phyloP scores from a whole-genome alignment of 2,888 invertebrate genomes.

The Tenthredo distinguenda region DNA sequence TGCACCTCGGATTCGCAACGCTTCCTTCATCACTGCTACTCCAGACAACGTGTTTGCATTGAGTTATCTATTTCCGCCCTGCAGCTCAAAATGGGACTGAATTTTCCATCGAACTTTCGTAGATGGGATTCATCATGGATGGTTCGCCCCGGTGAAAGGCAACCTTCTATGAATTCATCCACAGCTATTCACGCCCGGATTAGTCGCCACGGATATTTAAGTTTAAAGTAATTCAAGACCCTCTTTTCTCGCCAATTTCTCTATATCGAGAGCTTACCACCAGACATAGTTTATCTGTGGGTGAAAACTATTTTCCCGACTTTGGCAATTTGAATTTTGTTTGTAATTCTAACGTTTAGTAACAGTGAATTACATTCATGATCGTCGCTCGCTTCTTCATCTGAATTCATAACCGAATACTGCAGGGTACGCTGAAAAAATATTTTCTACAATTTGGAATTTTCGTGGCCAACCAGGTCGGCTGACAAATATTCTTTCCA shows the following conservation, averaged over 20 bases:
- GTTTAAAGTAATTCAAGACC: constrained; percentile 25
- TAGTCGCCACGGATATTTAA: constrained; percentile 10
- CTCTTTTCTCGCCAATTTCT: constrained; percentile 11
- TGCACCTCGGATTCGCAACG: neutral
- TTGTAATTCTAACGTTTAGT: neutral
- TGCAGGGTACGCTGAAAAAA: neutral
- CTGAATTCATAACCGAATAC: neutral
- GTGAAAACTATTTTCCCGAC: neutral
- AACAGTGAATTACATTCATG: neutral
- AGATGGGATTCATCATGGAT: neutral
- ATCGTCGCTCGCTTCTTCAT: neutral
- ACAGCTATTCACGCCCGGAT: constrained; percentile 10
- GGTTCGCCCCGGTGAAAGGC: neutral
- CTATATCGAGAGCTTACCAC: neutral
- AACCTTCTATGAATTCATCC: constrained; percentile 24
- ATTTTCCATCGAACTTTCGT: constrained; percentile 13
- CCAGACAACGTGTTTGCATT: constrained; percentile 7
- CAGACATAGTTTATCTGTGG: neutral
- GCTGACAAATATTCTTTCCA: constrained; percentile 21
- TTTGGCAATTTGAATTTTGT: neutral
- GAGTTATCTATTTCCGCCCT: neutral
- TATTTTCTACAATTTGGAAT: neutral
- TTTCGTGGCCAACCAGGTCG: neutral
- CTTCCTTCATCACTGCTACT: neutral
- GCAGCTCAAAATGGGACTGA: neutral